These are phyloP conservation scores for Formicarius rufipectus DNA, from an alignment of 2,113 vertebrate species.

Conservation along the genomic window DNA sequence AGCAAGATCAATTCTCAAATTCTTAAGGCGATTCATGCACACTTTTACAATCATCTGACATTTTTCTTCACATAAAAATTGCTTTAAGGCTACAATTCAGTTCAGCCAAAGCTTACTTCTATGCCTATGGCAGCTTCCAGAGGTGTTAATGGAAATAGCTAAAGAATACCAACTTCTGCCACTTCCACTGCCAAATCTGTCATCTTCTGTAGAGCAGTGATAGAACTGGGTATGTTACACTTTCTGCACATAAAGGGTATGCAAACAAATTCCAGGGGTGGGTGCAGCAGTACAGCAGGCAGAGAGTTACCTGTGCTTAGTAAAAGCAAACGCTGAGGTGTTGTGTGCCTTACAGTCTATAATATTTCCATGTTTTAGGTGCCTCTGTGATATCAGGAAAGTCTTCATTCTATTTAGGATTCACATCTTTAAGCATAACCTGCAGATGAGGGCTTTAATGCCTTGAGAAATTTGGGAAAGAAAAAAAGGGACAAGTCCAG, in stretches of 20 bases:
- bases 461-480: neutral
- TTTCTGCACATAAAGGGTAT: slow-evolving; percentile 53
- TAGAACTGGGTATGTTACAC: slow-evolving; percentile 27
- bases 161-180: slow-evolving; percentile 59
- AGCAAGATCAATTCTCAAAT: slow-evolving; percentile 49
- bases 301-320: slow-evolving; percentile 51
- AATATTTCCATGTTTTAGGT: slow-evolving; percentile 10
- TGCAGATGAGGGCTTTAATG: slow-evolving; percentile 30
- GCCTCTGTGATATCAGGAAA: slow-evolving; percentile 17
- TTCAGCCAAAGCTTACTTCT: slow-evolving; percentile 47
- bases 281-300: slow-evolving; percentile 32
- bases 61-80: slow-evolving; percentile 50
- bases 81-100: slow-evolving; percentile 46
- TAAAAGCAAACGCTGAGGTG: slow-evolving; percentile 54
- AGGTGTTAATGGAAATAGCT: slow-evolving; percentile 65
- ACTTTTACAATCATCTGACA: slow-evolving; percentile 56
- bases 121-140: slow-evolving; percentile 42
- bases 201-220: slow-evolving; percentile 47
- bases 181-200: slow-evolving; percentile 54
- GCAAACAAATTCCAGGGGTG: slow-evolving; percentile 37
- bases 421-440: slow-evolving; percentile 30
- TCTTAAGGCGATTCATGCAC: slow-evolving; percentile 51
- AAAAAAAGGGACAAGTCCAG: slow-evolving; percentile 3
- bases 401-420: slow-evolving; percentile 19
- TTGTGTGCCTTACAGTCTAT: slow-evolving; percentile 24